phyloP scores from a whole-genome alignment of 2,888 invertebrate species.

The Troides oblongomaculatus region DNA sequence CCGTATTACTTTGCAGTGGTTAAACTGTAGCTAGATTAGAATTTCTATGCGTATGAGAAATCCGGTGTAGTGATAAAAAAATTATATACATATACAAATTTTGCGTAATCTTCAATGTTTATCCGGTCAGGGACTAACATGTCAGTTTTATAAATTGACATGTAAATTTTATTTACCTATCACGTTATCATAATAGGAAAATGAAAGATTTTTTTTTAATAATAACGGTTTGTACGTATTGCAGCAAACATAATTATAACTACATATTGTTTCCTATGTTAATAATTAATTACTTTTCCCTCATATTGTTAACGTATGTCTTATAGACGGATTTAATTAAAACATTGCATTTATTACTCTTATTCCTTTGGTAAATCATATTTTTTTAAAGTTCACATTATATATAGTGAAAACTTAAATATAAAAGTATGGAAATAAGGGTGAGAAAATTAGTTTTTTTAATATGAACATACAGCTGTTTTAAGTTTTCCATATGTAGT shows the following conservation, averaged over 20 bases:
- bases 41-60: background rate
- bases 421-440: background rate
- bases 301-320: too few species aligned
- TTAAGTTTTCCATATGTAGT: background rate
- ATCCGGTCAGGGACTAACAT: background rate
- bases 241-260: too few species aligned
- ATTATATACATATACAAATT: too few species aligned
- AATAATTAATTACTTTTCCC: too few species aligned
- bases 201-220: too few species aligned
- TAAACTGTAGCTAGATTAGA: background rate
- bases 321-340: too few species aligned
- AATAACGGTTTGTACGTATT: too few species aligned
- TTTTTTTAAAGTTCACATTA: background rate
- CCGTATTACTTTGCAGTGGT: background rate
- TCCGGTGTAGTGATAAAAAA: too few species aligned
- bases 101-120: background rate
- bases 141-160: background rate
- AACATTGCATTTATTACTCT: too few species aligned
- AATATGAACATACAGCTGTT: background rate
- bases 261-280: too few species aligned
- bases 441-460: background rate
- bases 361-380: too few species aligned
- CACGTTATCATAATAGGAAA: background rate
- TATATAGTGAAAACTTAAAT: background rate
- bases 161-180: too few species aligned